Evolutionary conservation across 2,888 invertebrate genomes (phyloP), one percentile per base, ranked within the genome.

Genomic region (Agonopterix subpropinquella): DNA sequence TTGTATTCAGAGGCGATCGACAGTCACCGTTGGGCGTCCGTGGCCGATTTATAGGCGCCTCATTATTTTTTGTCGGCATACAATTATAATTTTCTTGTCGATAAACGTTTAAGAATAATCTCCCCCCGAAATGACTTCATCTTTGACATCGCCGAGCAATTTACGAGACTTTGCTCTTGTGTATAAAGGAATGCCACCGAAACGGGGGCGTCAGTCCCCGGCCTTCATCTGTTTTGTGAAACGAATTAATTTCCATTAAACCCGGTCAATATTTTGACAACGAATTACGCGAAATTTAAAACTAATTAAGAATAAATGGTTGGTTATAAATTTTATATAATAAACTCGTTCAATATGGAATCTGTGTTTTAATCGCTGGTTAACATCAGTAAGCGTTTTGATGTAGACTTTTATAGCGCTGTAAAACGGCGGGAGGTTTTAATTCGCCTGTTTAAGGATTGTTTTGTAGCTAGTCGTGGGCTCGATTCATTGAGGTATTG

Each of bases 401-500:
- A 75, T 77, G 70, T 71, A 52, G 65, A 64, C 64, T 59, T 77
- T 77, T 69, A 78, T 73, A 59, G 65, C 63, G 61, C 62, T 70
- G 71, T 78, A 73, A 77, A 77, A 66, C 61, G 57, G 65, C 58
- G 58, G 56, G 72, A 76, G 64, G 64, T 72, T 77, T 78, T 78
- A 72, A 75, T 77, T 71, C 58, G 58, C 48, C 53, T 41, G 10
- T 2, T 45, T 47, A 48, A 53, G 58, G 60, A 67, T 68, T 66
- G 65, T 68, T 70, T 67, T 64, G 60, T 66, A 54, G 42, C 42
- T 42, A 42, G 42, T 13, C 13, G 54, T 56, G 61, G 50, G 52
- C 57, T 61, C 53, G 53, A 61, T 68, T 56, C 62, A 62, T 66
- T 65, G 65, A 63, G 55, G 52, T 41, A 64, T 70, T 67, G 69